Conservation (phyloP, 2,888 invertebrate genomes). For the Plemyria rubiginata region DNA sequence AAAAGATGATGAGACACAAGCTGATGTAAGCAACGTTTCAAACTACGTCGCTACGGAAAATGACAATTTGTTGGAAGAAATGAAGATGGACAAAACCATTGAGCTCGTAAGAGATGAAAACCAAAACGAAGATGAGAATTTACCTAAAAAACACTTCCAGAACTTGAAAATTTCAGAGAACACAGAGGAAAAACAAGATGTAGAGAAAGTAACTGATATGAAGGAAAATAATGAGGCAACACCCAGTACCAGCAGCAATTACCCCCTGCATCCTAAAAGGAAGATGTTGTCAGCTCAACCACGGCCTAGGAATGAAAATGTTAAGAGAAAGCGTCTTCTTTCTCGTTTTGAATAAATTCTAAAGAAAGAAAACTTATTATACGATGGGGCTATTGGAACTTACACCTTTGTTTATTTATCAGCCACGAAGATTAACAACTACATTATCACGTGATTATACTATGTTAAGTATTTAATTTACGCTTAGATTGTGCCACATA, state of each 20-base stretch:
- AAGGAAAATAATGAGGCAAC: conserved; percentile 10
- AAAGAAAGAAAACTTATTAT: too few relatives aligned
- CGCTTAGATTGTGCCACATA: conserved; percentile 41
- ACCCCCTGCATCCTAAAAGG: too few relatives aligned
- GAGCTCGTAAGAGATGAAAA: background rate
- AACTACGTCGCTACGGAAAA: background rate
- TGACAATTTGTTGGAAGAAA: background rate
- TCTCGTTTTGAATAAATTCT: too few relatives aligned
- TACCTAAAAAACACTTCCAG: conserved; percentile 3
- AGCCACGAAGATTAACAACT: background rate
- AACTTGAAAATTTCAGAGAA: background rate
- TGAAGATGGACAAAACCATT: background rate
- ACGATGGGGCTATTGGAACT: background rate
- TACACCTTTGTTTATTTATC: background rate
- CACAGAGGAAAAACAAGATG: conserved; percentile 55
- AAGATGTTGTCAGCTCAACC: too few relatives aligned
- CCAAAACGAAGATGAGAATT: conserved; percentile 1
- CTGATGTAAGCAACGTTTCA: background rate
- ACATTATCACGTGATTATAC: background rate
- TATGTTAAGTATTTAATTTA: conserved; percentile 16
- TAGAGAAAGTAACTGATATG: conserved; percentile 27
- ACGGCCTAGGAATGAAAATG: too few relatives aligned
- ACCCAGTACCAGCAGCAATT: background rate
- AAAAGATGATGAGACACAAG: background rate
- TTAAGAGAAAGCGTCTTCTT: too few relatives aligned